phyloP scores from a whole-genome alignment of 2,113 vertebrate genomes.

The Rhagologus leucostigma region DNA sequence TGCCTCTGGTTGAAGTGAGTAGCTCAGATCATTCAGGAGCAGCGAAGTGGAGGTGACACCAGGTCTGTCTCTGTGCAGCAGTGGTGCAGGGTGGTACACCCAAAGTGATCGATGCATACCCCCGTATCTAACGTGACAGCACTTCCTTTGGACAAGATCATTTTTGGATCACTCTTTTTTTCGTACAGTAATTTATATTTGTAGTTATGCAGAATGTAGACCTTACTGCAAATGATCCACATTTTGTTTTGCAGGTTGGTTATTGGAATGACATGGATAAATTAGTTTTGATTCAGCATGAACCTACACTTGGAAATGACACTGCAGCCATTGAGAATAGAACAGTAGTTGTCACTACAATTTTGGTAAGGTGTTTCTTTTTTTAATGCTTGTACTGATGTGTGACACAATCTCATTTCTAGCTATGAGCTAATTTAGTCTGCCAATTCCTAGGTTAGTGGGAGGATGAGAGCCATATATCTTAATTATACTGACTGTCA shows the following conservation, averaged over 20 bases:
- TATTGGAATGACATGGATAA: constrained; percentile 99
- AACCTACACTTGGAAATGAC: constrained; percentile 88
- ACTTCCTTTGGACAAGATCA: neutral
- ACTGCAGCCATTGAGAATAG: constrained; percentile 90
- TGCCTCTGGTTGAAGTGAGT: neutral
- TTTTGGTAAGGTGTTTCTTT: constrained; percentile 88
- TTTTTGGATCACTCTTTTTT: neutral
- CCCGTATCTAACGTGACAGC: rapidly evolving
- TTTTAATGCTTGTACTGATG: constrained; percentile 16
- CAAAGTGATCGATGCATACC: neutral
- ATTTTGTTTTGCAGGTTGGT: constrained; percentile 82
- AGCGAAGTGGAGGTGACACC: neutral
- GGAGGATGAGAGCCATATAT: neutral
- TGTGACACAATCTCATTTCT: neutral
- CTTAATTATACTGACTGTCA: neutral
- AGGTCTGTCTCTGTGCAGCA: neutral
- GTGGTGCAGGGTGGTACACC: neutral
- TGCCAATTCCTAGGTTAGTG: neutral
- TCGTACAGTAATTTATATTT: neutral
- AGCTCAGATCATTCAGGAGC: neutral
- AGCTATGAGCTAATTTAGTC: constrained; percentile 27
- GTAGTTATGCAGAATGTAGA: neutral
- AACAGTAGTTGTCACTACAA: constrained; percentile 95
- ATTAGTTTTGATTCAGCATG: constrained; percentile 92
- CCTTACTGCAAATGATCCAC: neutral